Evolutionary conservation across 2,888 invertebrate genomes (phyloP).

Genomic region (Philopedon plagiatum): DNA sequence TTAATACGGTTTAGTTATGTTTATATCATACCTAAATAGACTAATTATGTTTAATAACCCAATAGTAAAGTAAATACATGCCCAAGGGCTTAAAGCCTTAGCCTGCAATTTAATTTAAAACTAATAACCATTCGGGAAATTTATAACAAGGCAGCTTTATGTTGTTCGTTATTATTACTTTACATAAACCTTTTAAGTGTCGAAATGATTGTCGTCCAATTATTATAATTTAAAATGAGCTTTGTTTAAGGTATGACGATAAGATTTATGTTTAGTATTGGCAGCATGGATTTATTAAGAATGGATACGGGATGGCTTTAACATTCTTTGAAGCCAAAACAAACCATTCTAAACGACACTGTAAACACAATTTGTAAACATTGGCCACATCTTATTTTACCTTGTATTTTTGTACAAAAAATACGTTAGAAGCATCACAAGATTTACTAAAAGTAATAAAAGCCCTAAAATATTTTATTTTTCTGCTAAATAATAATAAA

Average conservation of each 20-base stretch:
- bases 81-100: slow-evolving; percentile 39
- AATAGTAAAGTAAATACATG: slow-evolving; percentile 45
- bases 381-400: no score
- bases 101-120: slow-evolving; percentile 48
- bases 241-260: background rate
- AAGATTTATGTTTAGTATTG: background rate
- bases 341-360: no score
- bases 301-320: no score
- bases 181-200: slow-evolving; percentile 35
- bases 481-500: no score
- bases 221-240: slow-evolving; percentile 28
- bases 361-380: no score
- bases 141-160: slow-evolving; percentile 35
- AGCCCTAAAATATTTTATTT: no score
- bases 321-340: no score
- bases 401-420: no score
- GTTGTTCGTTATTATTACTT: slow-evolving; percentile 40
- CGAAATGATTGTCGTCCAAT: slow-evolving; percentile 40
- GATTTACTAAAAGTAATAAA: no score
- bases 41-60: slow-evolving; percentile 46
- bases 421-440: no score
- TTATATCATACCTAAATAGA: slow-evolving; percentile 34
- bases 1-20: slow-evolving; percentile 39
- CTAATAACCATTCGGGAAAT: slow-evolving; percentile 42
- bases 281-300: no score